Percentiles rank a stretch among this genome's conserved stretches.
These are phyloP conservation scores for Charanyca ferruginea DNA, from an alignment of 2,888 invertebrate species.

Conservation along the genomic window DNA sequence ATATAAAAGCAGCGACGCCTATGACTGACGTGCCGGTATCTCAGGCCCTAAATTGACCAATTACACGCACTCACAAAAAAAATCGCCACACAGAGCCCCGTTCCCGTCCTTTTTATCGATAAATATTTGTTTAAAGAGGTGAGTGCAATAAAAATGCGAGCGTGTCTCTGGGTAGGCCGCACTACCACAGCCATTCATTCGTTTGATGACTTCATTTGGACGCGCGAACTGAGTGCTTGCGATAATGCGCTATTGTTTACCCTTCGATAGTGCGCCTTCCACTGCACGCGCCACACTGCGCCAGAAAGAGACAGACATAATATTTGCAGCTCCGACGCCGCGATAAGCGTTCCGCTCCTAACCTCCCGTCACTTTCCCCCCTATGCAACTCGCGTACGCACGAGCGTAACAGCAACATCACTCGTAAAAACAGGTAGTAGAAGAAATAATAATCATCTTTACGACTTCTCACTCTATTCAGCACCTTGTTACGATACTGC, in stretches of 20 bases:
- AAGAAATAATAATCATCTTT: conserved; percentile 92
- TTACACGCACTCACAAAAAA: conserved; percentile 67
- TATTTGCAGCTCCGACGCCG: conserved; percentile 73
- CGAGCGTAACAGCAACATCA: conserved; percentile 81
- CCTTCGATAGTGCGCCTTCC: conserved; percentile 89
- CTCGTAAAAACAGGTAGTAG: conserved; percentile 92
- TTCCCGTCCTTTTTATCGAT: conserved; percentile 77
- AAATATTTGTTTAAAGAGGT: conserved; percentile 88
- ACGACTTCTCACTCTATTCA: conserved; percentile 92
- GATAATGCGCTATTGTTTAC: conserved; percentile 91
- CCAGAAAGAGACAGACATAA: conserved; percentile 81
- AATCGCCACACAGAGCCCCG: conserved; percentile 61
- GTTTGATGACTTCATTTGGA: conserved; percentile 91
- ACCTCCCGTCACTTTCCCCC: conserved; percentile 80
- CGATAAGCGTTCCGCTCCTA: conserved; percentile 78
- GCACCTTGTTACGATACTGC: conserved; percentile 91
- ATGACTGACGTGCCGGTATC: conserved; percentile 66
- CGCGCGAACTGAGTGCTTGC: conserved; percentile 88
- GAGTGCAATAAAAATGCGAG: conserved; percentile 88
- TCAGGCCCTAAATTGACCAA: conserved; percentile 68
- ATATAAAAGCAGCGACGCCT: conserved; percentile 50
- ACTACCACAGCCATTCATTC: conserved; percentile 88
- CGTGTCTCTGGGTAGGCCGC: conserved; percentile 86
- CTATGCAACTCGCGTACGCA: conserved; percentile 63
- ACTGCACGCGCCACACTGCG: conserved; percentile 88